These are phyloP conservation scores for Ectemnius lituratus DNA, from an alignment of 2,888 invertebrate species.

Conservation along the genomic window DNA sequence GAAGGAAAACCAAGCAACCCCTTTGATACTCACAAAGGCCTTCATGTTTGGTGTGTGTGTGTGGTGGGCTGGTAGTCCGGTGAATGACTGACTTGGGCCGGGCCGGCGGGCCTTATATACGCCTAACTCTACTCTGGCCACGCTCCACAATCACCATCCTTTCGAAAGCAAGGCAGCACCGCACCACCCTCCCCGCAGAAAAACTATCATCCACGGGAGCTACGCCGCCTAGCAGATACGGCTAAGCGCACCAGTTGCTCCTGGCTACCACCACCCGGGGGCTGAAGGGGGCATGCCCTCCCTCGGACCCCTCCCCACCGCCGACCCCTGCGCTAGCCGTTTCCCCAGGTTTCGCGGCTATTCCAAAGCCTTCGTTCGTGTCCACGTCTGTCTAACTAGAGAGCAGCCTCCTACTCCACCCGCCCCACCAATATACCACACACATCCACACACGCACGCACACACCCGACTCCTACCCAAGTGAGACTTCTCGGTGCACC, in stretches of 20 bases:
- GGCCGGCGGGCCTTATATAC: constrained; percentile 77
- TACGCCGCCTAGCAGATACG: constrained; percentile 29
- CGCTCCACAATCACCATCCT: constrained; percentile 78
- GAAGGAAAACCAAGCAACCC: constrained; percentile 52
- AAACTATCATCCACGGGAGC: constrained; percentile 73
- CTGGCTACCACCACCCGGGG: constrained; percentile 29
- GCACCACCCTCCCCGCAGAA: constrained; percentile 71
- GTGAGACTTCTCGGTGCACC: constrained; percentile 35
- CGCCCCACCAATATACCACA: constrained; percentile 55
- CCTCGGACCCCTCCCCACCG: constrained; percentile 28
- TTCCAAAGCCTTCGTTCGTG: constrained; percentile 41
- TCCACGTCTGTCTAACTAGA: constrained; percentile 37
- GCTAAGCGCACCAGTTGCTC: constrained; percentile 48
- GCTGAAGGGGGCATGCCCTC: constrained; percentile 37
- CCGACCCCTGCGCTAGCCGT: constrained; percentile 27
- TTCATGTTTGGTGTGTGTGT: constrained; percentile 78
- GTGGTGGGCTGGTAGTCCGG: constrained; percentile 77
- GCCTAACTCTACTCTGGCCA: constrained; percentile 76
- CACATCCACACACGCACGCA: constrained; percentile 48
- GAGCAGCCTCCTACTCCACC: constrained; percentile 59
- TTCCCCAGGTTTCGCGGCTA: constrained; percentile 38
- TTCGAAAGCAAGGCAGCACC: constrained; percentile 76
- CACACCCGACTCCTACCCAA: constrained; percentile 19
- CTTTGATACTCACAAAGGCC: constrained; percentile 77
- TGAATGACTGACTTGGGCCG: constrained; percentile 78